Base-by-base conservation (phyloP, 2,113 vertebrate genomes). In the Eurystomus gularis region DNA sequence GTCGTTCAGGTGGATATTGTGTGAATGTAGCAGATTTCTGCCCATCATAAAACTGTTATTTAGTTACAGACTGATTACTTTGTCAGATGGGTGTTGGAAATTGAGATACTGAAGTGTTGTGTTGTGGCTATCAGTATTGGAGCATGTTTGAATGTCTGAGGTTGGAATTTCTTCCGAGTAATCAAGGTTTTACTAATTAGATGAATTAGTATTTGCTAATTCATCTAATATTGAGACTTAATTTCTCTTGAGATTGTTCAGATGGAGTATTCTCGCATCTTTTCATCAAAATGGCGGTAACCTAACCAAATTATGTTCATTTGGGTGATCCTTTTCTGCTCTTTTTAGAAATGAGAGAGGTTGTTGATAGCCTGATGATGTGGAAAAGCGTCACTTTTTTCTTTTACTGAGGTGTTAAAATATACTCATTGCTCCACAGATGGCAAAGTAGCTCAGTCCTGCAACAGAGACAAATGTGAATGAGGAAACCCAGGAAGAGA, bases 391-490 rank as follows among this genome's bases (percentile, higher is more conserved):
- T 90, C 75, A 81, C 79, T 68, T 66, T 76, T 62, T 61, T 60
- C 54, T 83, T 77, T 49, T 61, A 44, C 68, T 40, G 71, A 88
- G 24, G 82, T 95, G 95, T 69, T 96, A 93, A 96, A 97, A 90
- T 88, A 80, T 48, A 77, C 68, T 96, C 19, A 14, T 9, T 95
- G 46, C 92, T 96, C 52, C 73, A 77, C 95, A 96, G 90, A 95
- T 94, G 96, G 90, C 88, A 90, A 49, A 93, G 65, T 68, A 57
- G 57, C 48, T 88, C 69, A 55, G 55, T 86, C 86, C 76, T 49
- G n/a, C 42, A 81, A 23, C 14, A 57, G 71, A 92, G 48, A 79
- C 29, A 95, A 90, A 91, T 48, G 19, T 71, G 88, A 84, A 86
- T 94, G 84, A 86, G 86, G 80, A 95, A 89, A 75, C 37, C 9